Evolutionary conservation across 1,140 invertebrate genomes (phyloP).

Genomic region (Chironomus striatipennis): DNA sequence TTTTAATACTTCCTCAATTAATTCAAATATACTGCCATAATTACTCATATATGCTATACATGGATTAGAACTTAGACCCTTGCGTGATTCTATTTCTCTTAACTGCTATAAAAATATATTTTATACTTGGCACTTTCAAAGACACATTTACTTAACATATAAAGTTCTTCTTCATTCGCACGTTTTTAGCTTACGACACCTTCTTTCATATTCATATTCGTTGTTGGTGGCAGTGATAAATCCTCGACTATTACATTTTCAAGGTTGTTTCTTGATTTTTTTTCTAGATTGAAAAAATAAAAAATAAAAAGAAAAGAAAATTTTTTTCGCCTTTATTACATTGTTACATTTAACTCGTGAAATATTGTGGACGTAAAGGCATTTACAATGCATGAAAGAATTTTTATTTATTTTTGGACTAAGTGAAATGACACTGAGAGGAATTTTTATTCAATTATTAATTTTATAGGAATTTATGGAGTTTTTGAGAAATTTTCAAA

Average conservation of each 20-base stretch:
- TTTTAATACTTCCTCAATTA: background rate
- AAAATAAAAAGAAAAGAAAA: background rate
- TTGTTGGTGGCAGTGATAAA: background rate
- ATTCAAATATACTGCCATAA: background rate
- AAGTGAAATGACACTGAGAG: too few species aligned
- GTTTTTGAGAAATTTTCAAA: too few species aligned
- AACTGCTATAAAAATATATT: background rate
- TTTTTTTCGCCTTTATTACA: too few species aligned
- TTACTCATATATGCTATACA: background rate
- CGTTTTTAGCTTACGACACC: background rate
- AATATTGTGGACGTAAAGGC: too few species aligned
- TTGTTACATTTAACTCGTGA: too few species aligned
- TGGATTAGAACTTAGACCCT: background rate
- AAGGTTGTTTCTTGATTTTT: conserved; percentile 15
- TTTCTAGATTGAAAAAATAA: background rate
- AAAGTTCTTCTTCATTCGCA: background rate
- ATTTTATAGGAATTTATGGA: too few species aligned
- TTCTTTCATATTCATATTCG: background rate
- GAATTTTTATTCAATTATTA: too few species aligned
- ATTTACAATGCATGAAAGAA: too few species aligned
- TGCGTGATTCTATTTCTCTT: background rate
- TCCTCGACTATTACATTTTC: conserved; percentile 19
- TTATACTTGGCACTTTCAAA: background rate
- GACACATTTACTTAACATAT: background rate
- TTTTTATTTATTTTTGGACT: too few species aligned